A percentile compares a stretch with the other conserved stretches of the same genome.
Conservation (phyloP, 2,888 invertebrate species). For the Dasypogon diadema region DNA sequence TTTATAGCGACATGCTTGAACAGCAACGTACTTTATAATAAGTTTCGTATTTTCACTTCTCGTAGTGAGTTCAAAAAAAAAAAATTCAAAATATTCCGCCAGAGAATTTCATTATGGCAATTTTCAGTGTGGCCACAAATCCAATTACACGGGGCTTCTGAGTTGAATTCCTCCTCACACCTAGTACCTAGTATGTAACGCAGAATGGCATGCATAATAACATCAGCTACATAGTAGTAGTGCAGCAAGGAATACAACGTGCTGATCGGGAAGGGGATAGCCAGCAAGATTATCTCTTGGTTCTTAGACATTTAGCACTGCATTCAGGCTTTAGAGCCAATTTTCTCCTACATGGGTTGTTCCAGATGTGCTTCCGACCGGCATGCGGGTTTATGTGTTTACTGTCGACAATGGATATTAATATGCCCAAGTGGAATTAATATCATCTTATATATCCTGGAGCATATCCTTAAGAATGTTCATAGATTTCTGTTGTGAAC, state of each 20-base stretch:
- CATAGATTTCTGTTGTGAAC: background rate
- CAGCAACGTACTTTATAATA: background rate
- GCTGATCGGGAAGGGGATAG: background rate
- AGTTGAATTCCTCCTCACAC: slow-evolving; percentile 19
- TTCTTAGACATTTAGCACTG: slow-evolving; percentile 46
- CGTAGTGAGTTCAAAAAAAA: slow-evolving; percentile 1
- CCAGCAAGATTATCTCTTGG: slow-evolving; percentile 37
- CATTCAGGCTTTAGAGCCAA: slow-evolving; percentile 42
- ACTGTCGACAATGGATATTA: slow-evolving; percentile 1
- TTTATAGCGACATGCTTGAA: no score
- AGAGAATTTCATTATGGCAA: slow-evolving; percentile 31
- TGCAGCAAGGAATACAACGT: background rate
- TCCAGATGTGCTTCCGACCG: slow-evolving; percentile 11
- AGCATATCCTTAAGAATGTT: slow-evolving; percentile 1
- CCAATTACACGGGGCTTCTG: slow-evolving; percentile 38
- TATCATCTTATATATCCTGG: background rate
- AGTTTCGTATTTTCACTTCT: background rate
- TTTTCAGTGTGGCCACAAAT: slow-evolving; percentile 41
- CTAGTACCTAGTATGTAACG: slow-evolving; percentile 23
- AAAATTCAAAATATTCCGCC: slow-evolving; percentile 29
- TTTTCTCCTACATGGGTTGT: slow-evolving; percentile 32
- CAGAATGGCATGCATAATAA: slow-evolving; percentile 36
- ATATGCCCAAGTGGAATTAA: slow-evolving; percentile 1
- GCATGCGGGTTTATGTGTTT: background rate
- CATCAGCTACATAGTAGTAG: background rate